Conservation (phyloP, 1,140 invertebrate species). For the Glossosoma conforme region DNA sequence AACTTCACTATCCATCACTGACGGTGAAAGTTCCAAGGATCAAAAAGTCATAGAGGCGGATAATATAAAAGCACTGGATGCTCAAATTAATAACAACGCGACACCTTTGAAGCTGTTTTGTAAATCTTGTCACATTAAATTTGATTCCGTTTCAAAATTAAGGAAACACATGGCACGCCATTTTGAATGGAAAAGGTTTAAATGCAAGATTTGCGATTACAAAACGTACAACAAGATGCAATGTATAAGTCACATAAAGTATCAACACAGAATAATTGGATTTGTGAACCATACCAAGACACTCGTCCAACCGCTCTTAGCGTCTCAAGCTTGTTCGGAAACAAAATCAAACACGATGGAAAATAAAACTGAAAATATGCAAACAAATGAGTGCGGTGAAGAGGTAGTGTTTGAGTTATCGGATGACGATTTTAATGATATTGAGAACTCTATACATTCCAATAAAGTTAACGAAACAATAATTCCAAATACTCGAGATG, state of each 20-base stretch:
- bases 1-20: background rate
- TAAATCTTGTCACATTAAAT: constrained; percentile 43
- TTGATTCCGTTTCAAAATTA: constrained; percentile 42
- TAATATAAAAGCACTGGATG: constrained; percentile 9
- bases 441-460: background rate
- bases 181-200: constrained; percentile 52
- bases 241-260: constrained; percentile 51
- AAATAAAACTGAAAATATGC: background rate
- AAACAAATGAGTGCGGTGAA: background rate
- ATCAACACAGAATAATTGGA: constrained; percentile 24
- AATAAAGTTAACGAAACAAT: background rate
- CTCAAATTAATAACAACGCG: background rate
- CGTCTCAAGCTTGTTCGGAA: background rate
- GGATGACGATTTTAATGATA: background rate
- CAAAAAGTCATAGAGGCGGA: constrained; percentile 1
- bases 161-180: constrained; percentile 52
- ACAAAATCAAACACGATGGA: background rate
- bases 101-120: constrained; percentile 34
- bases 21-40: background rate
- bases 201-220: constrained; percentile 54
- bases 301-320: constrained; percentile 3
- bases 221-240: constrained; percentile 51
- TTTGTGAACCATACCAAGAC: background rate
- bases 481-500: too few relatives aligned
- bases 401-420: background rate